Conservation (phyloP, 2,113 vertebrate genomes). For the Otocyon megalotis region DNA sequence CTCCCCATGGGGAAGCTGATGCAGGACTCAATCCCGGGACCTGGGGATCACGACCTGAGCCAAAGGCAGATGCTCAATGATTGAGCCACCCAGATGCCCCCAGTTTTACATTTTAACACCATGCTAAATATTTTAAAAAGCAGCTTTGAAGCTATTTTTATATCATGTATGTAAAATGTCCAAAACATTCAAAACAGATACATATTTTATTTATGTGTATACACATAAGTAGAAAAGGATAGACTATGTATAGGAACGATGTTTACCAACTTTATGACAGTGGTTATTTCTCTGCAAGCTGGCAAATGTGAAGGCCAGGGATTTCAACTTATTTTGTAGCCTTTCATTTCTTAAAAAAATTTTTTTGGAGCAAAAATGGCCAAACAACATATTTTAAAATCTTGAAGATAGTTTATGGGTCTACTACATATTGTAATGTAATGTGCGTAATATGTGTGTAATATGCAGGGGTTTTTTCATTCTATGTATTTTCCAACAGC, state of each 20-base stretch:
- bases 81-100: too few relatives aligned
- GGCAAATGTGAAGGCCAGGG: neutral
- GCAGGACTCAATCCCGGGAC: too few relatives aligned
- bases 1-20: too few relatives aligned
- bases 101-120: slow-evolving; percentile 12
- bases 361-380: neutral
- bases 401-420: neutral
- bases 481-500: slow-evolving; percentile 8
- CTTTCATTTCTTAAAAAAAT: neutral
- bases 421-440: neutral
- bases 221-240: neutral
- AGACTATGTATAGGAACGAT: neutral
- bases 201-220: neutral
- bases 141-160: neutral
- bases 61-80: too few relatives aligned
- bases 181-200: slow-evolving; percentile 8
- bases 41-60: too few relatives aligned
- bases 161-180: neutral
- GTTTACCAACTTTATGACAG: neutral
- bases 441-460: neutral
- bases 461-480: neutral
- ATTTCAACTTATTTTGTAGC: slow-evolving; percentile 24
- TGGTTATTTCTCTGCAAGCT: slow-evolving; percentile 3
- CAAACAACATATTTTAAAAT: slow-evolving; percentile 5
- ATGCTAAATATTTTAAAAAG: neutral